Percentiles rank a stretch among this genome's conserved stretches.
Evolutionary conservation across 1,140 invertebrate species (phyloP).

Genomic region (Rhizoglyphus robini): DNA sequence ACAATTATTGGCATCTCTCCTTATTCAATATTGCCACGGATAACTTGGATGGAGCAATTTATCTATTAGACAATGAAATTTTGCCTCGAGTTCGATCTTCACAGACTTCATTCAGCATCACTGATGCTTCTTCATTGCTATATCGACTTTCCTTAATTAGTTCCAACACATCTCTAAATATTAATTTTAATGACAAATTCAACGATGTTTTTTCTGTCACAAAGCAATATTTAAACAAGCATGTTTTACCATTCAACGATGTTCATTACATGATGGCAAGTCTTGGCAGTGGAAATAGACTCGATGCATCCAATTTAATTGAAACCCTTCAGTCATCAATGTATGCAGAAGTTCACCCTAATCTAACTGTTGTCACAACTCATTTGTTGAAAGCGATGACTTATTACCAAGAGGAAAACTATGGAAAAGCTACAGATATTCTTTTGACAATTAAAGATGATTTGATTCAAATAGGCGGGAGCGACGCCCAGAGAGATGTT

Average conservation of each 20-base stretch:
- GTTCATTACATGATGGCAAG: slow-evolving; percentile 38
- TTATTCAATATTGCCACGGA: slow-evolving; percentile 40
- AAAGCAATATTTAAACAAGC: slow-evolving; percentile 37
- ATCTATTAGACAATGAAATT: slow-evolving; percentile 36
- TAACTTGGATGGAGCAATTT: slow-evolving; percentile 35
- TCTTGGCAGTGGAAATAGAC: slow-evolving; percentile 32
- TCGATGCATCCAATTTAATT: slow-evolving; percentile 2
- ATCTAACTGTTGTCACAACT: not conserved
- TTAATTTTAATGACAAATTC: slow-evolving; percentile 31
- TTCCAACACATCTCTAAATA: slow-evolving; percentile 20
- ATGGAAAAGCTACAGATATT: slow-evolving; percentile 32
- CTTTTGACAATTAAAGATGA: slow-evolving; percentile 35
- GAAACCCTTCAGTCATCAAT: not conserved
- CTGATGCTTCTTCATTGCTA: slow-evolving; percentile 40
- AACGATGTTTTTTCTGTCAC: slow-evolving; percentile 32
- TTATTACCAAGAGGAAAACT: slow-evolving; percentile 26
- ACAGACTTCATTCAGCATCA: slow-evolving; percentile 38
- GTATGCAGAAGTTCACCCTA: not conserved
- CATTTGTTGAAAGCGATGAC: slow-evolving; percentile 15
- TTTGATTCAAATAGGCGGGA: slow-evolving; percentile 39
- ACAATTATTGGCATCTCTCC: slow-evolving; percentile 45
- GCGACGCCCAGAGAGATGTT: slow-evolving; percentile 40
- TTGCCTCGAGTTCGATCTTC: slow-evolving; percentile 27
- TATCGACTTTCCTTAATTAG: slow-evolving; percentile 36
- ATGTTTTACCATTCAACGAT: slow-evolving; percentile 43